Conservation (phyloP, 2,797 vertebrate genomes). For the Acanthornis magna region DNA sequence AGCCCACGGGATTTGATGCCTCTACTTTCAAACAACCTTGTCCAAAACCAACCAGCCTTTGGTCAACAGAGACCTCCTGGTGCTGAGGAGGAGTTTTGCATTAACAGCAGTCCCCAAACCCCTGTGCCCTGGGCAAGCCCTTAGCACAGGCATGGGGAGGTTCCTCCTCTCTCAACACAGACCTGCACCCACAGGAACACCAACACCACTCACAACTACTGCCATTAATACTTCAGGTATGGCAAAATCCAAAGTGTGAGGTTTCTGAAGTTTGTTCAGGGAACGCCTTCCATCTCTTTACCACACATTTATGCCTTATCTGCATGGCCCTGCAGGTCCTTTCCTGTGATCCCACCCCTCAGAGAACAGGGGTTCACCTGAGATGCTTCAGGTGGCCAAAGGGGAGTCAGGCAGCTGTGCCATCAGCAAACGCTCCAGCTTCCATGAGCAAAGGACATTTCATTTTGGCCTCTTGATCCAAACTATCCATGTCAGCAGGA, state of each 20-base stretch:
- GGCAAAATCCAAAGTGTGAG: not conserved
- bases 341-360: not conserved
- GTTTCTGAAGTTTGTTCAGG: not conserved
- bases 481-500: not conserved
- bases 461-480: not conserved
- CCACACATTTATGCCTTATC: not conserved
- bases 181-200: not conserved
- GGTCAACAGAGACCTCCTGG: not conserved
- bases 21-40: not conserved
- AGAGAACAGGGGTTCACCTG: not conserved
- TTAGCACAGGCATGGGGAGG: not conserved
- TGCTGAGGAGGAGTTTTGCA: not conserved
- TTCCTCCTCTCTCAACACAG: not conserved
- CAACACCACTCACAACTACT: not conserved
- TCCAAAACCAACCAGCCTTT: not conserved
- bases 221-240: not conserved
- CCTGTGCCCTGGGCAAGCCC: not conserved
- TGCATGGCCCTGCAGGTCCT: not conserved
- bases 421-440: not conserved
- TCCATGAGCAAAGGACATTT: not conserved
- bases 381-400: not conserved
- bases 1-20: not conserved
- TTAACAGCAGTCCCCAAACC: rapidly evolving
- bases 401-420: rapidly evolving
- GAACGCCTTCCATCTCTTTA: not conserved